A percentile compares a stretch with the other conserved stretches of the same genome.
Conservation (phyloP, 2,113 vertebrate species). For the Rhinoptilus africanus region DNA sequence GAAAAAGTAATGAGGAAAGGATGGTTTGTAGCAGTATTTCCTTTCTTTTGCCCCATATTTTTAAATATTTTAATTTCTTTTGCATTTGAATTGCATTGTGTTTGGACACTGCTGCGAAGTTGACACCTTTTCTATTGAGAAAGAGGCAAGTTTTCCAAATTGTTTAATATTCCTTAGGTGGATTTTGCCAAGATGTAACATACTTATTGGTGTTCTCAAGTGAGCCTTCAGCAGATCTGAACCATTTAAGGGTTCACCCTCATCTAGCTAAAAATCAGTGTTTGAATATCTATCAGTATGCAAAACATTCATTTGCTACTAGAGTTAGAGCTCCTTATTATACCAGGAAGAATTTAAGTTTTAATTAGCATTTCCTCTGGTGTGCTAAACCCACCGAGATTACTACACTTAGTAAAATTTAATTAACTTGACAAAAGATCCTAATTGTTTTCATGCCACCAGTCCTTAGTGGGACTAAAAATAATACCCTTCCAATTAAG, state of each 20-base stretch:
- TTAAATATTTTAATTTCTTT: neutral
- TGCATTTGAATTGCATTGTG: neutral
- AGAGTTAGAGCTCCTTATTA: slow-evolving; percentile 78
- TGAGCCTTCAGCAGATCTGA: slow-evolving; percentile 66
- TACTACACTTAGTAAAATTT: slow-evolving; percentile 90
- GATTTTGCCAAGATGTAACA: slow-evolving; percentile 33
- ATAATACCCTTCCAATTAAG: slow-evolving; percentile 76
- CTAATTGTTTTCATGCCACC: slow-evolving; percentile 87
- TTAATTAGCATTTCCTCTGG: slow-evolving; percentile 90
- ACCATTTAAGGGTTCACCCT: slow-evolving; percentile 65
- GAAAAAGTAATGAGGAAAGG: slow-evolving; percentile 16
- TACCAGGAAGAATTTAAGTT: slow-evolving; percentile 84
- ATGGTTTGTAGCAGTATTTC: neutral
- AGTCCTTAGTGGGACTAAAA: slow-evolving; percentile 78
- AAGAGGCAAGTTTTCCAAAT: neutral
- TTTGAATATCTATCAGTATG: slow-evolving; percentile 78
- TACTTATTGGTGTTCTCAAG: slow-evolving; percentile 54
- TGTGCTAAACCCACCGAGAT: slow-evolving; percentile 82
- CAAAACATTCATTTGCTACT: slow-evolving; percentile 67
- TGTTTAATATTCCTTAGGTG: slow-evolving; percentile 10
- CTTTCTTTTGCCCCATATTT: neutral
- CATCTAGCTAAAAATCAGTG: slow-evolving; percentile 71
- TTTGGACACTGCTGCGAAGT: neutral
- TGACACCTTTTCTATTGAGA: neutral
- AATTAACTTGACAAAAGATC: slow-evolving; percentile 91